phyloP scores from a whole-genome alignment of 2,888 invertebrate species.

The Protodeltote pygarga region DNA sequence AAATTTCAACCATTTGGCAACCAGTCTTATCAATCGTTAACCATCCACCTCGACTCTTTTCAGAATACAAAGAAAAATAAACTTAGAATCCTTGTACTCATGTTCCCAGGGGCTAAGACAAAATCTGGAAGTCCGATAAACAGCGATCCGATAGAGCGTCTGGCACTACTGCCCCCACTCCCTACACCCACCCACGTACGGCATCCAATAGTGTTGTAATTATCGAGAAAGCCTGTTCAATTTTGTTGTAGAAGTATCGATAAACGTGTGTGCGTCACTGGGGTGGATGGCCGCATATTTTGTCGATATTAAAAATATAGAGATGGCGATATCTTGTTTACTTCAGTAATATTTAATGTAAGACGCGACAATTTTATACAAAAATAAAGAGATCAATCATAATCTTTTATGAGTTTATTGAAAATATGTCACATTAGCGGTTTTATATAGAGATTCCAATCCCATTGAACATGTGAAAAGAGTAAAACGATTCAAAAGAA shows the following conservation, averaged over 20 bases:
- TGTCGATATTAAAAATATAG: background rate
- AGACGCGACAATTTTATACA: no score
- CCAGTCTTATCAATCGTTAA: no score
- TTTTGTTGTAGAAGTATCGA: slow-evolving; percentile 31
- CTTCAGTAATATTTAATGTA: no score
- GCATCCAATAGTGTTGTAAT: slow-evolving; percentile 44
- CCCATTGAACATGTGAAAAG: no score
- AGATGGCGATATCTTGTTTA: background rate
- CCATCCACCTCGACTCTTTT: no score
- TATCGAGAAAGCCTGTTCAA: slow-evolving; percentile 43
- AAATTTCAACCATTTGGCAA: no score
- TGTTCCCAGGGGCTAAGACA: slow-evolving; percentile 20
- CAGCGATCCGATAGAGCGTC: slow-evolving; percentile 26
- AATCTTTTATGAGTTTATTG: no score
- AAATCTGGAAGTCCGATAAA: slow-evolving; percentile 27
- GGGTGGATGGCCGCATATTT: background rate
- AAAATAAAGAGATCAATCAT: no score
- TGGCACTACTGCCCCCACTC: slow-evolving; percentile 14
- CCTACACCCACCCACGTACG: slow-evolving; percentile 6
- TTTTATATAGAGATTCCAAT: no score
- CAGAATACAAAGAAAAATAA: slow-evolving; percentile 6
- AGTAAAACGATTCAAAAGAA: no score
- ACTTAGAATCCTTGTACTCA: slow-evolving; percentile 10
- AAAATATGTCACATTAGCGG: no score
- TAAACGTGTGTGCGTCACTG: slow-evolving; percentile 6